phyloP scores from a whole-genome alignment of 2,888 invertebrate species.

The Melanophora roralis region DNA sequence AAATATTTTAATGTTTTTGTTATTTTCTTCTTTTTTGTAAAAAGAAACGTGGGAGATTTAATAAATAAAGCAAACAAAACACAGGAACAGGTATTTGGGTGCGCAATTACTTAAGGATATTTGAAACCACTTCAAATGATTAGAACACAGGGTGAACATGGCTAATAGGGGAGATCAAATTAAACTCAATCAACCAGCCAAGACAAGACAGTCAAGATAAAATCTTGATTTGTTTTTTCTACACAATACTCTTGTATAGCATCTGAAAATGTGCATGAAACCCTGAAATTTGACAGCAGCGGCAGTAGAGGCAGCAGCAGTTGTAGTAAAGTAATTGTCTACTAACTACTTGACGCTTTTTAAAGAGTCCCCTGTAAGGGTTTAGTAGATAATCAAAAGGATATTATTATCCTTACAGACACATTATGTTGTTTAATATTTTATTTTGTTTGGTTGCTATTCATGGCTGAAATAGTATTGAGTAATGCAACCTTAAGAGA shows the following conservation, averaged over 20 bases:
- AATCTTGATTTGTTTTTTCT: constrained; percentile 65
- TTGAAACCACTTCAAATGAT: constrained; percentile 74
- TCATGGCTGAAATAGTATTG: constrained; percentile 41
- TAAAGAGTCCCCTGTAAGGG: constrained; percentile 3
- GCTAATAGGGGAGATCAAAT: constrained; percentile 76
- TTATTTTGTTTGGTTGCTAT: constrained; percentile 42
- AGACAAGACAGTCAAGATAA: constrained; percentile 67
- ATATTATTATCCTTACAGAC: constrained; percentile 55
- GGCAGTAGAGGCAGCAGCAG: constrained; percentile 21
- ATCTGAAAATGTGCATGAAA: constrained; percentile 24
- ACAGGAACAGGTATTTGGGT: constrained; percentile 66
- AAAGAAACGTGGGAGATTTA: constrained; percentile 52
- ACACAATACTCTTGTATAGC: constrained; percentile 22
- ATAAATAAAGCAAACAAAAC: constrained; percentile 44
- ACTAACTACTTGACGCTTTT: constrained; percentile 62
- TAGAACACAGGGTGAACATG: constrained; percentile 62
- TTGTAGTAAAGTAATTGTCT: constrained; percentile 68
- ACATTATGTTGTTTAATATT: constrained; percentile 44
- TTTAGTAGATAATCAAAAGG: constrained; percentile 43
- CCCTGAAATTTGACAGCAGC: constrained; percentile 10
- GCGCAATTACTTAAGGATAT: constrained; percentile 66
- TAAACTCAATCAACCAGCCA: constrained; percentile 68
- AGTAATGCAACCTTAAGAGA: constrained; percentile 46
- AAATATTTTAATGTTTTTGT: constrained; percentile 28
- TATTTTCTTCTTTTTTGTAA: constrained; percentile 13